Evolutionary conservation across 2,797 vertebrate genomes (phyloP), one percentile per base, ranked within the genome.

Genomic region (Scolopax bukidnonensis): DNA sequence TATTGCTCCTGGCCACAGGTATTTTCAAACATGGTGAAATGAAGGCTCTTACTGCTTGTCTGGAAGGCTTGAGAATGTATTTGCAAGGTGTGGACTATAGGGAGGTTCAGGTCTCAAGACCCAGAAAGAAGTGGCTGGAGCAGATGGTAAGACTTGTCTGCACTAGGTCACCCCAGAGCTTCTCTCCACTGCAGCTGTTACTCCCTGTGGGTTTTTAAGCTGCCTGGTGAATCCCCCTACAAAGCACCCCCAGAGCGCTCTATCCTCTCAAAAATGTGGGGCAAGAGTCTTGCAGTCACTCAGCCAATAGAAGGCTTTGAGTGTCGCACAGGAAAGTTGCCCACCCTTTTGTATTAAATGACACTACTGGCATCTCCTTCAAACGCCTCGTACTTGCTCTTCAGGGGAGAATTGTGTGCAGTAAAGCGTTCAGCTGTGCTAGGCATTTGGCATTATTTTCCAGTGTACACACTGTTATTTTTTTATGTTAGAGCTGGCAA

Each of bases 401-500:
- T 83, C 70, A 76, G n/a, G 51, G 53, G 25, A 71, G 50, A 92
- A 85, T 43, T 36, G 7, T 71, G 60, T 53, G 30, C 71, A 77
- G 16, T 45, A 91, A 91, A 89, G 67, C 77, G 65, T 95, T 89
- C 92, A 87, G 53, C 71, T 1, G 1, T 84, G 45, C 32, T 80
- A 79, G 48, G 64, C 7, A 68, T 87, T 90, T 93, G 83, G 57
- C n/a, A 16, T 40, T 76, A 27, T 84, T 93, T 93, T 40, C 50
- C 25, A 57, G 12, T 30, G 38, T 30, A 75, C 24, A 50, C 28
- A 5, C 13, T 87, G 41, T 30, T 79, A 50, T 54, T 57, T 90
- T 84, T 95, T 80, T 75, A 61, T 78, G 64, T 93, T 90, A 82
- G 48, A 71, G 60, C 51, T 83, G 67, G 57, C 56, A 84, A 93